Evolutionary conservation across 2,888 invertebrate species (phyloP), one percentile per base, ranked within the genome.

Genomic region (Yponomeuta malinellus): DNA sequence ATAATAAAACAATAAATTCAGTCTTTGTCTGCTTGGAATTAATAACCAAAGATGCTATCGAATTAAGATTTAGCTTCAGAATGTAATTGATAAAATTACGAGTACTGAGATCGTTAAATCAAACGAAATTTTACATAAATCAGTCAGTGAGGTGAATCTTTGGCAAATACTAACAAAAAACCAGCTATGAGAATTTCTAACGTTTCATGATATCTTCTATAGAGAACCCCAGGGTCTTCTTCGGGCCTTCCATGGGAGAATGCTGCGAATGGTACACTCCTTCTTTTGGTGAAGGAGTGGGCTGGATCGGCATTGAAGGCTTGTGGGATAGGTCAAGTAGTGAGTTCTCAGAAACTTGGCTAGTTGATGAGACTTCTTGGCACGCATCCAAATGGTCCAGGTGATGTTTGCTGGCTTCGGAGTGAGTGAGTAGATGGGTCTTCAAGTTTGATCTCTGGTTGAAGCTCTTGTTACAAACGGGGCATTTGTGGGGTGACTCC

Each of bases 401-500:
- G 72, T 92, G 92, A 73, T 91, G 91, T 75, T 92, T 92, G 76
- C 86, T 90, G 2, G 92, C 92, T 78, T 97, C 96, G n/a, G 96
- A 95, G 86, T 98, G 98, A 15, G 97, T 97, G 76, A 97, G 89
- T 74, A 98, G 93, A 85, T 98, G 98, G 0, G 97, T 97, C 89
- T 98, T 98, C 75, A 98, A 93, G 83, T 98, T 98, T 73, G 97
- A 97, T 78, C 98, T 94, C 93, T 98, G 98, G 92, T 98, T 98
- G 93, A 98, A 98, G 80, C 96, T 95, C 73, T 97, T 95, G 78
- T 95, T 94, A 89, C 98, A 98, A 43, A 97, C 95, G 10, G 97
- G 96, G 79, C 98, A 98, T 84, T 98, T 98, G 87, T 98, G 98
- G 0, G 98, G 97, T 6, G 97, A 97, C 86, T 98, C 97, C 87